Evolutionary conservation across 2,797 vertebrate species (phyloP).

Genomic region (Semaprochilodus insignis): DNA sequence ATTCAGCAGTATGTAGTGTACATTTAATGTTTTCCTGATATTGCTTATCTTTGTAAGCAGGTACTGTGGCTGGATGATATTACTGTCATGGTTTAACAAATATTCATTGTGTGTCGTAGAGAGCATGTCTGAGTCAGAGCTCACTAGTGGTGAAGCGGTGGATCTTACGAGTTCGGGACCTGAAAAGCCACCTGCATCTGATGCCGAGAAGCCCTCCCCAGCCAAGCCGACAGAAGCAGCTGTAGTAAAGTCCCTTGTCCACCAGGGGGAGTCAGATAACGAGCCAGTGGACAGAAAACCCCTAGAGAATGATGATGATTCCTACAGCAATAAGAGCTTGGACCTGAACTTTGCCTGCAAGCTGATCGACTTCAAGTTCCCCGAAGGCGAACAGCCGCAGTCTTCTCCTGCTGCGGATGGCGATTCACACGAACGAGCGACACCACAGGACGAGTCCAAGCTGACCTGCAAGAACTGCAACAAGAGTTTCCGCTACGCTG

Average conservation of each 20-base stretch:
- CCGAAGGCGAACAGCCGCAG: conserved; percentile 73
- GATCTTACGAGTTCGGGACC: conserved; percentile 77
- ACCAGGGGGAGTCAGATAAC: conserved; percentile 35
- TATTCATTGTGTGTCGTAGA: conserved; percentile 72
- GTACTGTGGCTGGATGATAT: background rate
- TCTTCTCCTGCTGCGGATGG: conserved; percentile 45
- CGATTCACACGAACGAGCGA: conserved; percentile 32
- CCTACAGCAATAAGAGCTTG: conserved; percentile 93
- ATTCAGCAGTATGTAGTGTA: no score
- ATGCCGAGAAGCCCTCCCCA: conserved; percentile 55
- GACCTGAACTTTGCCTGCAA: conserved; percentile 95
- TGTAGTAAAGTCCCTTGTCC: conserved; percentile 32
- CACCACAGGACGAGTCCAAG: conserved; percentile 80
- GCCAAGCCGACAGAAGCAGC: conserved; percentile 56
- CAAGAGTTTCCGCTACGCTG: conserved; percentile 92
- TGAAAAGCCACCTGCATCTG: conserved; percentile 62
- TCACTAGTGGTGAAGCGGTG: conserved; percentile 73
- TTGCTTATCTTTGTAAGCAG: background rate
- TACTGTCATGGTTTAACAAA: background rate
- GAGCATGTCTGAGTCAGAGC: conserved; percentile 86
- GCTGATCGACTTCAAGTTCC: conserved; percentile 92
- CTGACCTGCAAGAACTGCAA: conserved; percentile 86
- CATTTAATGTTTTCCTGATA: no score
- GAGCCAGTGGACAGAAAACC: conserved; percentile 67
- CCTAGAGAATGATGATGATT: conserved; percentile 82